Conservation (phyloP, 1,140 invertebrate species). For the Zeugodacus cucurbitae region DNA sequence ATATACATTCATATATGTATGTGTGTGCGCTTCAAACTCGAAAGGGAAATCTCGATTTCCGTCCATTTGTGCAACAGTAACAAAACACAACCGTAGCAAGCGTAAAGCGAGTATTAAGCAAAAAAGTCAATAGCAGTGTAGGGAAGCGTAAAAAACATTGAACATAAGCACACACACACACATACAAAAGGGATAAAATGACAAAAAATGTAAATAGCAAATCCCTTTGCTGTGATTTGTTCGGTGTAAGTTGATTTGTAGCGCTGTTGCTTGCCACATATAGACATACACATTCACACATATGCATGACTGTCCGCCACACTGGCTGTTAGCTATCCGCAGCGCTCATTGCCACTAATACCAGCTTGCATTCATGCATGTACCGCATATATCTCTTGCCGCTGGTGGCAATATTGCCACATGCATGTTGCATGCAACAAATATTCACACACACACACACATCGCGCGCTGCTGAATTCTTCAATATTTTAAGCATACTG, state of each 20-base stretch:
- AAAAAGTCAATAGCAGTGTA: constrained; percentile 32
- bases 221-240: constrained; percentile 39
- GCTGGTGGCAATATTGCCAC: neutral
- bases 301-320: too few relatives aligned
- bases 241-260: constrained; percentile 29
- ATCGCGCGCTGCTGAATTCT: neutral
- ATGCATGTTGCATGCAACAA: constrained; percentile 4
- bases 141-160: neutral
- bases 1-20: neutral
- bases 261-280: neutral
- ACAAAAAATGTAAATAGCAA: constrained; percentile 22
- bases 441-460: neutral
- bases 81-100: neutral
- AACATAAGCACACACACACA: neutral
- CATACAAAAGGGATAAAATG: neutral
- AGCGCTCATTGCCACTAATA: neutral
- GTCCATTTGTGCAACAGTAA: constrained; percentile 20
- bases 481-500: constrained; percentile 22
- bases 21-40: neutral
- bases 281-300: neutral
- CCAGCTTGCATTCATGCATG: neutral
- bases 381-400: neutral
- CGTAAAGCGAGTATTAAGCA: neutral
- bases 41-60: constrained; percentile 32
- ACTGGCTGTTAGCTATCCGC: neutral